phyloP scores from a whole-genome alignment of 2,797 vertebrate genomes.

The Phrynocephalus vlangalii region DNA sequence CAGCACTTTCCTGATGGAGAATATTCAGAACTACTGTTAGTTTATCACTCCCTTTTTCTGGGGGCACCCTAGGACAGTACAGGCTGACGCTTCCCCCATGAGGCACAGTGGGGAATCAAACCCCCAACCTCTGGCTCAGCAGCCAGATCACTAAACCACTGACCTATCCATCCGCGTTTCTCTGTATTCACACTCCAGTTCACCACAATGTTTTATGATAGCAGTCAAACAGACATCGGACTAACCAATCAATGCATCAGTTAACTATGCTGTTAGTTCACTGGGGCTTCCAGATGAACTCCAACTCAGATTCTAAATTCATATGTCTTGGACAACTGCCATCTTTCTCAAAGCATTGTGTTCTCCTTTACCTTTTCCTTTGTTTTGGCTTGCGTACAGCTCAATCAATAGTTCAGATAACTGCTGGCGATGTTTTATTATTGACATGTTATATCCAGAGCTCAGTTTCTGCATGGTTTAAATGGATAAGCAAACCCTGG shows the following conservation, averaged over 20 bases:
- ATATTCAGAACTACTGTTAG: too few species aligned
- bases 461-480: background rate
- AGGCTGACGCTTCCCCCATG: too few species aligned
- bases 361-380: background rate
- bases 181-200: background rate
- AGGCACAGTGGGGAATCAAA: too few species aligned
- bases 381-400: background rate
- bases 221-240: background rate
- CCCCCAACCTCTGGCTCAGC: too few species aligned
- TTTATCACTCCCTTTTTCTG: too few species aligned
- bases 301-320: background rate
- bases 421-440: background rate
- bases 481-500: background rate
- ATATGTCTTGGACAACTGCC: background rate
- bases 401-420: background rate
- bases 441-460: background rate
- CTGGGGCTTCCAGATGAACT: background rate
- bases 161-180: background rate
- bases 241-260: background rate
- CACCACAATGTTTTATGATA: background rate
- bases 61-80: too few species aligned
- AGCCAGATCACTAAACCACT: too few species aligned
- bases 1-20: too few species aligned
- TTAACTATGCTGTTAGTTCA: background rate
- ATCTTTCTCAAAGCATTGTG: background rate